Evolutionary conservation across 2,888 invertebrate genomes (phyloP), one percentile per base, ranked within the genome.

Genomic region (Thymelicus sylvestris): DNA sequence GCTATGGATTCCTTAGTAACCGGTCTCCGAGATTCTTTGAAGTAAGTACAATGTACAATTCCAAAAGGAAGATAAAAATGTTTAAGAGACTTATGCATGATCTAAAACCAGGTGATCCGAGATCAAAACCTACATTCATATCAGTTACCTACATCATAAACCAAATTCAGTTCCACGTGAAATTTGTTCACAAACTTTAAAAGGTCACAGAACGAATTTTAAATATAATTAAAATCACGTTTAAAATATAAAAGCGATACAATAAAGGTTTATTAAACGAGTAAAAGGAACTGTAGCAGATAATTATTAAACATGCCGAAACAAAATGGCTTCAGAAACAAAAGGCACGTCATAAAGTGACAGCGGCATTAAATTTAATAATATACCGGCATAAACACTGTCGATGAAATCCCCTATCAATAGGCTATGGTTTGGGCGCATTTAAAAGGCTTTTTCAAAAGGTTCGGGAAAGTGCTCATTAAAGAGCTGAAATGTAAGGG

Each of bases 401-500:
- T 64, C 69, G 59, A 64, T 68, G 50, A 69, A 69, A 64, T 47
- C 68, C 69, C n/a, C 57, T 67, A 74, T 67, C 60, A 68, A 66
- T 72, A 66, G 71, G 41, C 71, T 47, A 50, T 52, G 72, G 68
- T 81, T 79, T 48, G 31, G 57, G 38, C 44, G 31, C 19, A 48
- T 69, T 69, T 69, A 39, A 66, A 81, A 81, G 79, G 80, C 82
- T 83, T 85, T 84, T 83, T 84, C 79, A 83, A 59, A 64, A 13
- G 57, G 63, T 47, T 39, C 62, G 15, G 64, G 79, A 79, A 83
- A 87, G 84, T 86, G 85, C 83, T 87, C 87, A 86, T 89, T 88
- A 88, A 81, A 63, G 68, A 79, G 80, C 79, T 77, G 81, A 84
- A 85, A 86, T 83, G 80, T 84, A 84, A 77, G 77, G 77, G 68